Conservation (phyloP, 1,140 invertebrate species). For the Sweltsa coloradensis region DNA sequence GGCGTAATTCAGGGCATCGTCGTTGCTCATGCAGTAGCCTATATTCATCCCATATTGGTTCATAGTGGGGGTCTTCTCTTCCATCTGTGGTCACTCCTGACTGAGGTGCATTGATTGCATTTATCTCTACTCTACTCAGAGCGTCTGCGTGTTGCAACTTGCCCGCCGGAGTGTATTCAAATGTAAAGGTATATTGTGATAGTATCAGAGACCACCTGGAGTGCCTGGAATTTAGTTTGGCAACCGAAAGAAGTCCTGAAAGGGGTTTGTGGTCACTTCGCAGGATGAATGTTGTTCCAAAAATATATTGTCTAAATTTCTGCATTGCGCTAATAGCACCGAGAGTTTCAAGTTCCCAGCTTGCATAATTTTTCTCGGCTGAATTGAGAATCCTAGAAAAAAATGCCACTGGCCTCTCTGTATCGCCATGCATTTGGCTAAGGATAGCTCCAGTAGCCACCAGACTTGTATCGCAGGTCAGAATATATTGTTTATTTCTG, state of each 20-base stretch:
- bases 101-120: background rate
- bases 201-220: constrained; percentile 14
- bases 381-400: constrained; percentile 25
- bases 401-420: constrained; percentile 23
- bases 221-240: constrained; percentile 15
- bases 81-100: no score
- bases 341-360: constrained; percentile 19
- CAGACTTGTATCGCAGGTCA: constrained; percentile 21
- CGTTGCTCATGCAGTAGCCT: no score
- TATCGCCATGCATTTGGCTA: constrained; percentile 13
- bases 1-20: no score
- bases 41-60: no score
- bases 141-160: constrained; percentile 19
- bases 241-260: constrained; percentile 13
- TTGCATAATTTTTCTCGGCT: constrained; percentile 27
- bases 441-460: constrained; percentile 21
- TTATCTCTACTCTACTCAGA: constrained; percentile 14
- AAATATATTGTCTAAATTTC: constrained; percentile 11
- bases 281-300: constrained; percentile 15
- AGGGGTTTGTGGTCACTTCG: constrained; percentile 15
- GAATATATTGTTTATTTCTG: constrained; percentile 12
- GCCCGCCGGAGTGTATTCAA: constrained; percentile 20
- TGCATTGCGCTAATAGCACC: background rate
- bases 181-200: constrained; percentile 18
- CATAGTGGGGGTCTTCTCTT: no score